Base-by-base conservation (phyloP, 1,140 invertebrate species). In the Drusus annulatus region DNA sequence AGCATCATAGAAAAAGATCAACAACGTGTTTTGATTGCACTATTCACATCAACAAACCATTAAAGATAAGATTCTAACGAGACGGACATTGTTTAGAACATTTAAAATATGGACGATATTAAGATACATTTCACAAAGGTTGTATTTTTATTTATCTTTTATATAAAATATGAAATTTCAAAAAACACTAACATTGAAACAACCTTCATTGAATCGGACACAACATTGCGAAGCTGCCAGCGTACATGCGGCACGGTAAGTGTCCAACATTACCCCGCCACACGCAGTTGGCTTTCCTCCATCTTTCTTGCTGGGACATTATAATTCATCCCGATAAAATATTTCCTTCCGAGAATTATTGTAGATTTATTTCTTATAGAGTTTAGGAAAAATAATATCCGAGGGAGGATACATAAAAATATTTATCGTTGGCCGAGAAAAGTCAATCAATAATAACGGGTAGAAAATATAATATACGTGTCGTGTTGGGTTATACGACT, bases 81-180 rank as follows among this genome's bases (percentile, higher is more conserved):
- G 82, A 83, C 82, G 82, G 82, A 83, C 78, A 83, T 83, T 78
- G 79, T 83, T 83, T 83, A 83, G 82, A 83, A 83, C 82, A 83
- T 83, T 80, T 77, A 76, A 79, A 82, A 79, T 68, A 79, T 83
- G 81, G 78, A 83, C 79, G 79, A 81, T 73, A 77, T 81, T 54
- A 63, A 77, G 71, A 81, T 78, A 71, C 69, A 75, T 63, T 52
- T 74, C 45, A 36, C 23, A 54, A 63, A 54, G 58, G 56, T 19
- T 50, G 45, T 73, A 52, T 50, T 71, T 25, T 13, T 25, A 16
- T 25, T 52, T 71, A 52, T 71, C 36, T 75, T 75, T 56, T 75
- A 75, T 63, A 65, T 79, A 79, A 74, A 79, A 79, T 79, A 79
- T 79, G 68, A 79, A 79, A 79, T 74, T 79, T 74, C 78, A 79